Evolutionary conservation across 2,797 vertebrate species (phyloP).

Genomic region (Siniperca scherzeri): DNA sequence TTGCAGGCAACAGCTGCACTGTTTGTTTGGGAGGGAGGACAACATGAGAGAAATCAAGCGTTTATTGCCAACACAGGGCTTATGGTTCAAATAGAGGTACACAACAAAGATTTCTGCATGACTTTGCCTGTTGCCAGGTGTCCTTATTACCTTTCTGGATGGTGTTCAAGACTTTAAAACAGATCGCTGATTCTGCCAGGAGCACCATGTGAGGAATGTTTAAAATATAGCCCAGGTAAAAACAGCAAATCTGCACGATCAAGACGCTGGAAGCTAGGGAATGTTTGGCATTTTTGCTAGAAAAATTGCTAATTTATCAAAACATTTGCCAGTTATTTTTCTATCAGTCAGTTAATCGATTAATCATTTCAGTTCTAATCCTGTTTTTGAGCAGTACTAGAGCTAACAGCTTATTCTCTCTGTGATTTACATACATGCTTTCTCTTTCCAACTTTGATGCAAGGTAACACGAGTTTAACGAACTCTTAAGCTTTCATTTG

Average conservation of each 20-base stretch:
- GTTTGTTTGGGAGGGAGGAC: not conserved
- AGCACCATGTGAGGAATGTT: not conserved
- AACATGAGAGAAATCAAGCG: not conserved
- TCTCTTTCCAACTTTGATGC: not conserved
- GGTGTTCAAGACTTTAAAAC: not conserved
- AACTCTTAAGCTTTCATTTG: not conserved
- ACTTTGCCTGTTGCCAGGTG: not conserved
- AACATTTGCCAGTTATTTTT: not conserved
- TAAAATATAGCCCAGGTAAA: not conserved
- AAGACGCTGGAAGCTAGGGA: too few relatives aligned
- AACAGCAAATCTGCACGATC: not conserved
- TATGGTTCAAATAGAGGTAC: not conserved
- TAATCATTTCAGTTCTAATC: not conserved
- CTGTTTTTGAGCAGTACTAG: not conserved
- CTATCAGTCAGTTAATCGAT: not conserved
- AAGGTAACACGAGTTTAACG: not conserved
- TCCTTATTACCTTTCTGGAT: not conserved
- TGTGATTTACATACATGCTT: not conserved
- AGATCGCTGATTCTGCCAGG: not conserved
- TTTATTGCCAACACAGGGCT: not conserved
- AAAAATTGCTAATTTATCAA: not conserved
- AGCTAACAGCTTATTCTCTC: too few relatives aligned
- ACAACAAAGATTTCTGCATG: not conserved
- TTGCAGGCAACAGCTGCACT: constrained; percentile 20
- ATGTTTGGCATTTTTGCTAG: not conserved